phyloP scores from a whole-genome alignment of 2,797 vertebrate genomes.

The Syngnathus rostellatus region DNA sequence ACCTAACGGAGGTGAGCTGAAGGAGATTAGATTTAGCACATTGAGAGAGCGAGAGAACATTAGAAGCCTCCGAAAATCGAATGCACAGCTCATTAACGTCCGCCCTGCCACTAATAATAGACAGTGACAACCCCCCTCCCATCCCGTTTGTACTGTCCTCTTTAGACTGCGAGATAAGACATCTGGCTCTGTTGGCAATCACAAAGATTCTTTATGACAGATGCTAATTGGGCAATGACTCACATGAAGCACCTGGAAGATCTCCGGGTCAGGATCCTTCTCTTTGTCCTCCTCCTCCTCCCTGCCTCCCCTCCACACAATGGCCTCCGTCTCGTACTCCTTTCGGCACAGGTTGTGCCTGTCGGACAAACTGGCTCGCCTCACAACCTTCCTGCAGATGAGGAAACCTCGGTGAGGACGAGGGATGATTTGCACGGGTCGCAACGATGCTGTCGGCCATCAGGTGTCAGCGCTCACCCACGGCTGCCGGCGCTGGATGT shows the following conservation, averaged over 20 bases:
- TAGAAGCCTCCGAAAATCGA: slow-evolving; percentile 1
- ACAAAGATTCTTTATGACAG: neutral
- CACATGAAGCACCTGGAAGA: slow-evolving; percentile 70
- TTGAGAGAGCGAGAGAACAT: neutral
- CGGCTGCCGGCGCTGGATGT: slow-evolving; percentile 93
- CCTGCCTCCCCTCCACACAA: slow-evolving; percentile 84
- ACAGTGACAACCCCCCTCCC: neutral
- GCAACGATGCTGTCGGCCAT: slow-evolving; percentile 23
- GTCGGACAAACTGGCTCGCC: slow-evolving; percentile 90
- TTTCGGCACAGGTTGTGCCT: slow-evolving; percentile 91
- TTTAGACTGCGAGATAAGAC: neutral
- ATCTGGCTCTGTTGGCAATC: slow-evolving; percentile 3
- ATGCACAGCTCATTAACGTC: neutral
- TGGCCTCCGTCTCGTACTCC: slow-evolving; percentile 95
- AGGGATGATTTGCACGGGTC: neutral
- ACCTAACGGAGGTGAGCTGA: neutral
- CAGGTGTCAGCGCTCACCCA: slow-evolving; percentile 76
- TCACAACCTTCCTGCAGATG: slow-evolving; percentile 84
- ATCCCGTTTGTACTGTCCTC: neutral
- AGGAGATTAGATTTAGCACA: neutral
- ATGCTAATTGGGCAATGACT: slow-evolving; percentile 11
- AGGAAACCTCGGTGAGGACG: slow-evolving; percentile 2
- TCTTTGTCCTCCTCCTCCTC: slow-evolving; percentile 75
- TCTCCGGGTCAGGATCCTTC: slow-evolving; percentile 81
- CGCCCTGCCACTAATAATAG: slow-evolving; percentile 3